Base-by-base conservation (phyloP, 2,888 invertebrate species). In the Acanthococcus lagerstroemiae region DNA sequence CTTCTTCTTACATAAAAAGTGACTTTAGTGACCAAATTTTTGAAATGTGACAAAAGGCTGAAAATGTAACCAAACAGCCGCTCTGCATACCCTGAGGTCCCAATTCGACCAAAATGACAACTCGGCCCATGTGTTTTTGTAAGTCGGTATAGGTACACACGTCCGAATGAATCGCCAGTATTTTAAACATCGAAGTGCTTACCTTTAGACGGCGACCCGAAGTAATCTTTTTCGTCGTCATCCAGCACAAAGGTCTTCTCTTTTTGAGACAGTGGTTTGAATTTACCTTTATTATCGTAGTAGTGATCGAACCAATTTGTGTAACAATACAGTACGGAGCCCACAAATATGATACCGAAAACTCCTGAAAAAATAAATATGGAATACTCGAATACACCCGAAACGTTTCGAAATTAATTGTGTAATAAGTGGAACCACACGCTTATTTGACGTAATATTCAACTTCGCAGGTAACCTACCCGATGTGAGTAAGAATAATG, bases 401-500 rank as follows among this genome's bases (percentile, higher is more conserved):
- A n/a, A n/a, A n/a, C n/a, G n/a, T n/a, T n/a, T n/a, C n/a, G n/a
- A n/a, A 21, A 50, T n/a, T 7, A 48, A 4, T 19, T 4, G 17
- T 50, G 3, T 22, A 54, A 54, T 24, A n/a, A 6, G 17, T 17
- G 15, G 17, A n/a, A 48, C 6, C 17, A 12, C 17, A 48, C 22
- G 19, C 4, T 21, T 4, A 19, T 19, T 5, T 25, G 2, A 54
- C 17, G 21, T 17, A 55, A 55, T 15, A n/a, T n/a, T 56, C 22
- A 30, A 9, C n/a, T 22, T 22, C 12, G 21, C 2, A 12, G 22
- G 50, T 25, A 44, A 67, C 76, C 74, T 73, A 83, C 90, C 88
- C 70, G 86, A 80, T 9, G 88, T 73, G 73, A 89, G 81, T 30
- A 90, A 83, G 74, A 92, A 91, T 1, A 85, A 80, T 21, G 88